Base-by-base conservation (phyloP, 2,113 vertebrate genomes). In the Etheostoma spectabile region DNA sequence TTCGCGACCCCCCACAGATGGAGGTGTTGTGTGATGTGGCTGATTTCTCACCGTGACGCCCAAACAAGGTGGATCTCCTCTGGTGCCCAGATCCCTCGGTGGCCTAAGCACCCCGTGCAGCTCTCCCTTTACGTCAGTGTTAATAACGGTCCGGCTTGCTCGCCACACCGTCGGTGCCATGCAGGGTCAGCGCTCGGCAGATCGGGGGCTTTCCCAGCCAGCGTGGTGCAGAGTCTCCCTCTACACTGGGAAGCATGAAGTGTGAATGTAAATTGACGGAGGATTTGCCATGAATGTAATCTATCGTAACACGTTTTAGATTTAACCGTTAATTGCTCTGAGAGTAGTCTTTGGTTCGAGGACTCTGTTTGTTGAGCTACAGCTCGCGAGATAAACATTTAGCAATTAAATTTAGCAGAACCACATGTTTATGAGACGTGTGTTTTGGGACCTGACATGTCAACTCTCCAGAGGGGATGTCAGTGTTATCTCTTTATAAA, bases 1-100 rank as follows among this genome's bases (percentile, higher is more conserved):
- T 70, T 16, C 7, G 16, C 53, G 61, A 77, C 80, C 89, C 84
- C 83, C 86, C 33, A 15, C 87, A 89, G 90, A 86, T 64, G 85
- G 80, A 77, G 82, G 83, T 61, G 80, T 65, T 56, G 82, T 61
- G 74, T 45, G 64, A 84, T 38, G 68, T 14, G 79, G 70, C 74
- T 51, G 46, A 64, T 80, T 62, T 86, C 84, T 72, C 88, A 2
- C 81, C 60, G 14, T 74, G 73, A 83, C 22, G 49, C 86, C 80
- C 59, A 65, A 42, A 82, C 87, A 79, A 82, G 88, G 85, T 69
- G 84, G 85, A 48, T 72, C 74, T 71, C 80, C 79, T 72, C 86
- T 22, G 79, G 70, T 62, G 57, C 73, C 59, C 70, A 7, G 86
- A 21, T 74, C 67, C 71, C 60, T 64, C 45, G 0, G 60, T 60